Evolutionary conservation across 2,113 vertebrate species (phyloP).

Genomic region (Crypturellus undulatus): DNA sequence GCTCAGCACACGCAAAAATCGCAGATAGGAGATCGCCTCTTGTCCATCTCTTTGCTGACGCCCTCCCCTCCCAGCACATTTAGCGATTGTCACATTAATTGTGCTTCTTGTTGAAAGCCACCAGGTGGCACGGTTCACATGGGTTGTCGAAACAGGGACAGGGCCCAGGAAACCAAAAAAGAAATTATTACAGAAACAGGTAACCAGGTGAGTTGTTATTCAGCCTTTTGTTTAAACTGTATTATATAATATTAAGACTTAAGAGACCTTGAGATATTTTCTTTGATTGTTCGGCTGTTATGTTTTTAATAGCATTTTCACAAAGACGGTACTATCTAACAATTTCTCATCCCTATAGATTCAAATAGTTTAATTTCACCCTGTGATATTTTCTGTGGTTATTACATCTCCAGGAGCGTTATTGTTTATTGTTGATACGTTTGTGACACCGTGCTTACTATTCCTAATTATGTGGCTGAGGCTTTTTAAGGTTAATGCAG

Average conservation of each 20-base stretch:
- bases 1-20: neutral
- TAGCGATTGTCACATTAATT: neutral
- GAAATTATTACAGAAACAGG: slow-evolving; percentile 81
- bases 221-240: neutral
- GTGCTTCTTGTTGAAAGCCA: slow-evolving; percentile 38
- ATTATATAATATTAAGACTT: neutral
- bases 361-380: neutral
- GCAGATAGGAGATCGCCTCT: neutral
- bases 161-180: slow-evolving; percentile 79
- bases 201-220: slow-evolving; percentile 75
- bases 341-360: neutral
- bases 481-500: slow-evolving; percentile 18
- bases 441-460: neutral
- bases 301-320: neutral
- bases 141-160: slow-evolving; percentile 81
- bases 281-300: neutral
- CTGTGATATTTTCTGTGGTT: neutral
- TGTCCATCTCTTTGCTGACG: neutral
- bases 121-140: slow-evolving; percentile 89
- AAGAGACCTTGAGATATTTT: neutral
- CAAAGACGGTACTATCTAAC: neutral
- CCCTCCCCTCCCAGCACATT: neutral
- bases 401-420: neutral
- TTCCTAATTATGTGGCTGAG: neutral
- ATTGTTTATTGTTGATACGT: neutral